These are phyloP conservation scores for Abrostola tripartita DNA, from an alignment of 2,888 invertebrate genomes.

Conservation along the genomic window DNA sequence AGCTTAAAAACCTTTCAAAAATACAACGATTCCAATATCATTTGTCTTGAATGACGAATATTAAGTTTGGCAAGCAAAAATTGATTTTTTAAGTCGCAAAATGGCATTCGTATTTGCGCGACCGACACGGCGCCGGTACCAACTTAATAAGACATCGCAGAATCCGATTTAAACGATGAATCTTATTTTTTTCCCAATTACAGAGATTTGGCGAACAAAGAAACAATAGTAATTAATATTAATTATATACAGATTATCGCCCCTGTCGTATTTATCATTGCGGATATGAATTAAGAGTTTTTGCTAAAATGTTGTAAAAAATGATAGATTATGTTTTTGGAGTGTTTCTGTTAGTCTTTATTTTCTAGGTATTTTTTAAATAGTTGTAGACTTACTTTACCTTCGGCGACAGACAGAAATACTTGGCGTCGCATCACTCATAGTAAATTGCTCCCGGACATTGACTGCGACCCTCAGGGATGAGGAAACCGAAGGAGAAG, in stretches of 20 bases:
- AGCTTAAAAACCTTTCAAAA: no score
- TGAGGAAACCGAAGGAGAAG: no score
- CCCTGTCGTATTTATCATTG: slow-evolving; percentile 39
- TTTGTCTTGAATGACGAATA: slow-evolving; percentile 4
- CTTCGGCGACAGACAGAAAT: no score
- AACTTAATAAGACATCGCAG: slow-evolving; percentile 42
- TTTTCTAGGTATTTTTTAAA: slow-evolving; percentile 4
- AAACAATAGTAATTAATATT: slow-evolving; percentile 59
- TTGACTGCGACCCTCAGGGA: no score
- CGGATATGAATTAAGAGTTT: slow-evolving; percentile 22
- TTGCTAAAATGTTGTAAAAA: slow-evolving; percentile 6
- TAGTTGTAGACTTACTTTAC: no score
- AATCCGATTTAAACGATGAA: slow-evolving; percentile 47
- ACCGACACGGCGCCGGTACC: slow-evolving; percentile 9
- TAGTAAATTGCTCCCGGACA: no score
- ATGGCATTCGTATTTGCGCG: slow-evolving; percentile 10
- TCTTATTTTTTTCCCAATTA: slow-evolving; percentile 54
- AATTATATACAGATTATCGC: slow-evolving; percentile 62
- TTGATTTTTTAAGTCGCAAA: slow-evolving; percentile 4
- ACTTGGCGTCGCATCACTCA: no score
- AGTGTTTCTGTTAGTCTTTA: background rate
- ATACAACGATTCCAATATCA: background rate
- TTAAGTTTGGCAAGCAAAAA: slow-evolving; percentile 5
- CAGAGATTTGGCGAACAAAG: slow-evolving; percentile 39
- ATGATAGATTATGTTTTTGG: slow-evolving; percentile 24